These are phyloP conservation scores for Lampris incognitus DNA, from an alignment of 2,113 vertebrate species.

Conservation along the genomic window DNA sequence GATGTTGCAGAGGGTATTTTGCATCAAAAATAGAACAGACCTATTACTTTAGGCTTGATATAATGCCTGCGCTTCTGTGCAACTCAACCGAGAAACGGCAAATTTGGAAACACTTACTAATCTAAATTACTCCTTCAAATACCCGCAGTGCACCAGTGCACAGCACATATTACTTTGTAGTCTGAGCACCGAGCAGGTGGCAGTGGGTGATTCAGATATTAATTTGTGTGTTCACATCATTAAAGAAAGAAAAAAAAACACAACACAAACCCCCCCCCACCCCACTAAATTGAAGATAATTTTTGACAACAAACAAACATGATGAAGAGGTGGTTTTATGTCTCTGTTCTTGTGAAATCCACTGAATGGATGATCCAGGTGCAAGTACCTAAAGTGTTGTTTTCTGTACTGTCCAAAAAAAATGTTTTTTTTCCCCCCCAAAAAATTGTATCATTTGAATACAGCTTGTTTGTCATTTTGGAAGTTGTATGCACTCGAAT, in stretches of 20 bases:
- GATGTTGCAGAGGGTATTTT: neutral
- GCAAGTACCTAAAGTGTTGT: too few species aligned
- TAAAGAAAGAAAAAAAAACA: conserved; percentile 6
- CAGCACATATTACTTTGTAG: conserved; percentile 29
- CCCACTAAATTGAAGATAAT: neutral
- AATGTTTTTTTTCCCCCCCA: too few species aligned
- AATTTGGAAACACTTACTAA: conserved; percentile 34
- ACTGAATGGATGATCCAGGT: neutral
- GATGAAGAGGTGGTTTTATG: neutral
- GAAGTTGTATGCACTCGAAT: too few species aligned
- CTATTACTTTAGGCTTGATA: conserved; percentile 15
- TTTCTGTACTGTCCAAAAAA: too few species aligned
- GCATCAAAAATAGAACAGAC: neutral
- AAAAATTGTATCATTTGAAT: too few species aligned
- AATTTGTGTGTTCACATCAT: neutral
- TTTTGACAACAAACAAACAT: neutral
- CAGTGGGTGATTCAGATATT: neutral
- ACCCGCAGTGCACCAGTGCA: conserved; percentile 8
- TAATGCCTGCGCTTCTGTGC: conserved; percentile 5
- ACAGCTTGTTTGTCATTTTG: too few species aligned
- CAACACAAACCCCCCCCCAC: neutral
- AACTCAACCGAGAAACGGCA: conserved; percentile 30
- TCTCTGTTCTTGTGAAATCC: neutral
- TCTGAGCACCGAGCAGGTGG: conserved; percentile 17
- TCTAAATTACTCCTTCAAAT: conserved; percentile 36